Evolutionary conservation across 2,113 vertebrate genomes (phyloP).

Genomic region (Eudyptes chrysolophus): DNA sequence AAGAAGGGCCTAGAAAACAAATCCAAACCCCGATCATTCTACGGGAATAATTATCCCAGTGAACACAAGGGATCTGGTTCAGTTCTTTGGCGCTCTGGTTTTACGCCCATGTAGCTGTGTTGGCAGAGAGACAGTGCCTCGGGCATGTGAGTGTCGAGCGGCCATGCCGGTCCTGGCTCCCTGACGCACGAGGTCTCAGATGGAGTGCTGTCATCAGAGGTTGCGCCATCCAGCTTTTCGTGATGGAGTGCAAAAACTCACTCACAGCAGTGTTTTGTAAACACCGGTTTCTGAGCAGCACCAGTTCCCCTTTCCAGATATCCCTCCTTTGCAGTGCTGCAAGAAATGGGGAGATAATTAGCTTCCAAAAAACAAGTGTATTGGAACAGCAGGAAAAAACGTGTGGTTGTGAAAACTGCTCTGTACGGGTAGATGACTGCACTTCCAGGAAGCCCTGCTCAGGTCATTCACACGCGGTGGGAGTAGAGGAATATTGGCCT

Average conservation of each 20-base stretch:
- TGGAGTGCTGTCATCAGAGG: neutral
- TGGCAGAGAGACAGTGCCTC: neutral
- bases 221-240: neutral
- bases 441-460: neutral
- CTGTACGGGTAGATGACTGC: neutral
- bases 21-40: neutral
- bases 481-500: neutral
- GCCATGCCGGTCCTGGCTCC: neutral
- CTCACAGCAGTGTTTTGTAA: neutral
- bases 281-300: neutral
- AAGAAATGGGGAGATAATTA: neutral
- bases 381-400: neutral
- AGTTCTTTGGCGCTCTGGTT: neutral
- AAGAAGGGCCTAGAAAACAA: neutral
- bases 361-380: neutral
- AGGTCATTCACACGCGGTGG: neutral
- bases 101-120: neutral
- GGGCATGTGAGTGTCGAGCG: fast-evolving
- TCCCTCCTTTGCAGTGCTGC: neutral
- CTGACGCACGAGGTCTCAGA: neutral
- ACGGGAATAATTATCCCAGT: neutral
- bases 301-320: neutral
- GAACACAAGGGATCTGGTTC: neutral
- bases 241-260: neutral
- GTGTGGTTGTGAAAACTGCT: neutral